Evolutionary conservation across 2,797 vertebrate genomes (phyloP).

Genomic region (Crenichthys baileyi): DNA sequence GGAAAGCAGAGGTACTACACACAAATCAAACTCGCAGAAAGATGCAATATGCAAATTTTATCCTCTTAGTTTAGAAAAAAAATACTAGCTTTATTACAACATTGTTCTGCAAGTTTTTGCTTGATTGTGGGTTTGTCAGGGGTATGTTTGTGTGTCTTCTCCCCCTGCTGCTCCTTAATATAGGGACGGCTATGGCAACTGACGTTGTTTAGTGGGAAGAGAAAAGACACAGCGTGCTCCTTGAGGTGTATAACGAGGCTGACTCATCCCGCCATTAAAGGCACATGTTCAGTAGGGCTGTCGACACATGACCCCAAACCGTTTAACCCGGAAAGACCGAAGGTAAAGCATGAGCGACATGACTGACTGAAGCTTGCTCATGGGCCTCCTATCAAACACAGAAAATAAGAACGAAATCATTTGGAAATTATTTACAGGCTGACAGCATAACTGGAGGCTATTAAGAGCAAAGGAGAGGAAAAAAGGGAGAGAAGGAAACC

Average conservation of each 20-base stretch:
- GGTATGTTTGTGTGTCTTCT: conserved; percentile 40
- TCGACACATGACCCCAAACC: conserved; percentile 30
- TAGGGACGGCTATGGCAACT: conserved; percentile 52
- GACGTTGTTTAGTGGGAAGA: conserved; percentile 63
- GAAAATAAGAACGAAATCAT: conserved; percentile 21
- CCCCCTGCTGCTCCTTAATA: conserved; percentile 57
- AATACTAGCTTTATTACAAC: conserved; percentile 29
- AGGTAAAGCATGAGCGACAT: conserved; percentile 8
- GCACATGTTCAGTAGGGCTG: conserved; percentile 46
- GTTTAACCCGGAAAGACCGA: conserved; percentile 51
- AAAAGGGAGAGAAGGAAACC: conserved; percentile 16
- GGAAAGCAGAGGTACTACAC: conserved; percentile 16
- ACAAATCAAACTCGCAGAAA: conserved; percentile 5
- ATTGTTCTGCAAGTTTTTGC: conserved; percentile 12
- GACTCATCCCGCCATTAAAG: conserved; percentile 72
- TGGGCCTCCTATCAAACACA: conserved; percentile 12
- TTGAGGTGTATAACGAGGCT: conserved; percentile 72
- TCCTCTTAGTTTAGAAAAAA: conserved; percentile 20
- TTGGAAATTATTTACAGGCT: conserved; percentile 37
- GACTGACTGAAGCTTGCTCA: conserved; percentile 11
- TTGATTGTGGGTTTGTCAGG: conserved; percentile 48
- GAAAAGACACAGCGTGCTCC: conserved; percentile 57
- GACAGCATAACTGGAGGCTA: conserved; percentile 40
- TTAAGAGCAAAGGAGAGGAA: conserved; percentile 39
- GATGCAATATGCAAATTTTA: conserved; percentile 12